Base-by-base conservation (phyloP, 2,113 vertebrate species). In the Lota lota region DNA sequence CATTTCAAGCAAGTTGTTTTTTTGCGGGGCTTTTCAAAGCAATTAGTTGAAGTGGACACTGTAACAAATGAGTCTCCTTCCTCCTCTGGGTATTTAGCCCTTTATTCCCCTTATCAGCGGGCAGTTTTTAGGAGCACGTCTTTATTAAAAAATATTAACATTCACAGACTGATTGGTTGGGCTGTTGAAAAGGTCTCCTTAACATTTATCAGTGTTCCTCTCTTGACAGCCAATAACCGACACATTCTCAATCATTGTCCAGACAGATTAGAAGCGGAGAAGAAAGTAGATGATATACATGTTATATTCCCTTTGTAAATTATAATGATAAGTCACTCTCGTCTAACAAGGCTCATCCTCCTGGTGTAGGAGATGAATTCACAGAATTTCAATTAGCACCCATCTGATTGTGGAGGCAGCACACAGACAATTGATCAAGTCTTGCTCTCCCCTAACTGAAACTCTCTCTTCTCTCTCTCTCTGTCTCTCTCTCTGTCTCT, bases 71-170 rank as follows among this genome's bases (percentile, higher is more conserved):
- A 24, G 59, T 68, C 69, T 58, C 33, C 66, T 67, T 47, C 12
- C 59, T 63, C 66, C 22, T 22, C n/a, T 62, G 21, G 21, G 22
- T 18, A 4, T 62, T 63, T 72, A 67, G 58, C 57, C 2, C 47
- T 22, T 87, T 78, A 83, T 85, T 85, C 88, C 87, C 90, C 85
- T 88, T 85, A 86, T 93, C 92, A 91, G 93, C 86, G 93, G 92
- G 92, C 93, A 90, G 89, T 92, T 95, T 94, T 92, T 80, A 79
- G 53, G 91, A 92, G 92, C 92, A 89, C 92, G 94, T 96, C 95
- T 96, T 95, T 94, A 96, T 97, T 96, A 96, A 92, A 75, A 95
- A 92, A 92, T 93, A 95, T 95, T 94, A 96, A 95, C 94, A 95
- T 97, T 96, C 94, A 94, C 94, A 94, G 92, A 92, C 92, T 93